These are phyloP conservation scores for Hypanus sabinus DNA, from an alignment of 2,113 vertebrate genomes.

Conservation along the genomic window DNA sequence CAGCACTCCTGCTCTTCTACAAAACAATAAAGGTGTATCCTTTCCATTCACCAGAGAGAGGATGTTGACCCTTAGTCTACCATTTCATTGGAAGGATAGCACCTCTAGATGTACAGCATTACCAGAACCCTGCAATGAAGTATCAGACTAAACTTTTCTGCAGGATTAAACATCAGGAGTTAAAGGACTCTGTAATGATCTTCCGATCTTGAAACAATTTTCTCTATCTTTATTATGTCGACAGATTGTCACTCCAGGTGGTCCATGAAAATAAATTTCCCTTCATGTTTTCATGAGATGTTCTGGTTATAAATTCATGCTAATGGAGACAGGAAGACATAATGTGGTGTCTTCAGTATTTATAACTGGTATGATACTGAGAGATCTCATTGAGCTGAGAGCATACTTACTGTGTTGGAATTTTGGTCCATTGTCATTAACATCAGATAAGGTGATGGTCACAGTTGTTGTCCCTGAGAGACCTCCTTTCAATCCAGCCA, in stretches of 20 bases:
- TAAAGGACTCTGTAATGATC: neutral
- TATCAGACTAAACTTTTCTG: no score
- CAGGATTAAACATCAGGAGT: neutral
- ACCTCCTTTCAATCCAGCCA: conserved; percentile 74
- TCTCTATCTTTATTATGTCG: neutral
- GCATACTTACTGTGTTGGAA: conserved; percentile 81
- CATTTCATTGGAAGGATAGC: no score
- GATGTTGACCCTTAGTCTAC: no score
- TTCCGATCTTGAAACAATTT: neutral
- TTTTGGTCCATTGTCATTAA: conserved; percentile 89
- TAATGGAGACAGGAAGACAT: neutral
- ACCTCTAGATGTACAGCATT: no score
- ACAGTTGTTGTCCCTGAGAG: conserved; percentile 78
- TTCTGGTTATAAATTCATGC: conserved; percentile 16
- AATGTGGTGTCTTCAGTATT: neutral
- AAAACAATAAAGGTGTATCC: no score
- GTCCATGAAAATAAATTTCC: neutral
- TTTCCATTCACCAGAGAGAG: no score
- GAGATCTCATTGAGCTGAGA: neutral
- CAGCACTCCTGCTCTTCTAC: no score
- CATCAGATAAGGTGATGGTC: conserved; percentile 75
- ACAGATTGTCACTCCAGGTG: neutral
- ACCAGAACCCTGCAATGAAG: no score
- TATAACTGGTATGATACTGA: conserved; percentile 22
- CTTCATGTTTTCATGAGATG: neutral